phyloP scores from a whole-genome alignment of 2,888 invertebrate species.

The Elgonia sp. region DNA sequence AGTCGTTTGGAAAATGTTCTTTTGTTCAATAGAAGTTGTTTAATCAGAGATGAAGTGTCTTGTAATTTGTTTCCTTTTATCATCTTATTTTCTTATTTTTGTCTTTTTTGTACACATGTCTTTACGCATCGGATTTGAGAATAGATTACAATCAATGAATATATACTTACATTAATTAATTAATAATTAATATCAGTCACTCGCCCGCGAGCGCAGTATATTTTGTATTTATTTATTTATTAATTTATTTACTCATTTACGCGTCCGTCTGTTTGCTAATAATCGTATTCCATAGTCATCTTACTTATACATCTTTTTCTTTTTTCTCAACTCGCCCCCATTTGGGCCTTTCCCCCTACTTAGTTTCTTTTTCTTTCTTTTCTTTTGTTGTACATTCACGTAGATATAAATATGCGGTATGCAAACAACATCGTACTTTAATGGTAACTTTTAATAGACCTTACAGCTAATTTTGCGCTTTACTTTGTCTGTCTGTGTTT shows the following conservation, averaged over 20 bases:
- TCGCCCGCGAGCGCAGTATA: slow-evolving; percentile 86
- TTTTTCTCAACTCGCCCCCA: neutral
- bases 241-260: slow-evolving; percentile 53
- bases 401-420: slow-evolving; percentile 63
- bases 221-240: slow-evolving; percentile 76
- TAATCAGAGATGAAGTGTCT: slow-evolving; percentile 52
- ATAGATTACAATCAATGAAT: slow-evolving; percentile 75
- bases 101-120: slow-evolving; percentile 71
- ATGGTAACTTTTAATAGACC: slow-evolving; percentile 55
- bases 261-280: slow-evolving; percentile 26
- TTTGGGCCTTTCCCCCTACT: neutral
- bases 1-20: slow-evolving; percentile 28
- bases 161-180: slow-evolving; percentile 73
- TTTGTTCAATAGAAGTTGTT: neutral
- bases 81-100: slow-evolving; percentile 3
- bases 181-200: slow-evolving; percentile 81
- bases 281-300: slow-evolving; percentile 37
- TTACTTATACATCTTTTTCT: slow-evolving; percentile 43
- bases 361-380: neutral
- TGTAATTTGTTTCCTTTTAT: neutral
- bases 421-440: slow-evolving; percentile 66
- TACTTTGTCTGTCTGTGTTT: slow-evolving; percentile 53
- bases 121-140: slow-evolving; percentile 72
- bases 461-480: slow-evolving; percentile 70
- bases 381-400: slow-evolving; percentile 36